phyloP scores from a whole-genome alignment of 2,797 vertebrate species.

The Acipenser oxyrinchus region DNA sequence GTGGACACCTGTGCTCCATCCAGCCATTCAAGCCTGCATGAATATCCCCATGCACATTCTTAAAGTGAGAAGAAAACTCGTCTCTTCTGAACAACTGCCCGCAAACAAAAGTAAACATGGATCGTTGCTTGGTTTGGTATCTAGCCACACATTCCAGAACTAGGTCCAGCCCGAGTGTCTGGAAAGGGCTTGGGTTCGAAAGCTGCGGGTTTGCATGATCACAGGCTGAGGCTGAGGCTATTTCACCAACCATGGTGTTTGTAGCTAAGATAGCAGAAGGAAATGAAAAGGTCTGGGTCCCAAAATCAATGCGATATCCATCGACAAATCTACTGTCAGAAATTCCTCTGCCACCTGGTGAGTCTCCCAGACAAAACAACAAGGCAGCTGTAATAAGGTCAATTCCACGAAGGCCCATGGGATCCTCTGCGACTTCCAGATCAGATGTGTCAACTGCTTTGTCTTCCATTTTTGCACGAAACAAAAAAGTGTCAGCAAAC shows the following conservation, averaged over 20 bases:
- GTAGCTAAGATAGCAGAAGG: slow-evolving; percentile 94
- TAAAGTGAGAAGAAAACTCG: slow-evolving; percentile 97
- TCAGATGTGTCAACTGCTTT: slow-evolving; percentile 96
- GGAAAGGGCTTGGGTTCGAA: slow-evolving; percentile 96
- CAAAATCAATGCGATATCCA: slow-evolving; percentile 86
- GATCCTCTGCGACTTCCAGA: slow-evolving; percentile 86
- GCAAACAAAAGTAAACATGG: slow-evolving; percentile 99
- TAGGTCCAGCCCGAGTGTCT: slow-evolving; percentile 91
- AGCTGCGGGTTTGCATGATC: slow-evolving; percentile 98
- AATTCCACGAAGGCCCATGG: slow-evolving; percentile 93
- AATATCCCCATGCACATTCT: slow-evolving; percentile 98
- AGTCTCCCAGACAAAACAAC: slow-evolving; percentile 93
- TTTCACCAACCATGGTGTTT: slow-evolving; percentile 96
- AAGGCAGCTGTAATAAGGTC: slow-evolving; percentile 95
- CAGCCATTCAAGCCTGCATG: slow-evolving; percentile 97
- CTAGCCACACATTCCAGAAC: slow-evolving; percentile 97
- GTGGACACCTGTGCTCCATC: slow-evolving; percentile 97
- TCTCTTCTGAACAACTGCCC: slow-evolving; percentile 94
- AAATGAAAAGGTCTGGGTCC: slow-evolving; percentile 96
- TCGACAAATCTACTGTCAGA: slow-evolving; percentile 92
- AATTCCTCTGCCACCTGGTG: slow-evolving; percentile 88
- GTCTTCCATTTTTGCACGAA: slow-evolving; percentile 77
- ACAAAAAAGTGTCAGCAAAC: slow-evolving; percentile 40
- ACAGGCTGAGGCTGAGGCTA: slow-evolving; percentile 93
- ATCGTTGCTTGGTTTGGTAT: slow-evolving; percentile 96